Evolutionary conservation across 1,140 invertebrate genomes (phyloP).

Genomic region (Cardiocondyla obscurior): DNA sequence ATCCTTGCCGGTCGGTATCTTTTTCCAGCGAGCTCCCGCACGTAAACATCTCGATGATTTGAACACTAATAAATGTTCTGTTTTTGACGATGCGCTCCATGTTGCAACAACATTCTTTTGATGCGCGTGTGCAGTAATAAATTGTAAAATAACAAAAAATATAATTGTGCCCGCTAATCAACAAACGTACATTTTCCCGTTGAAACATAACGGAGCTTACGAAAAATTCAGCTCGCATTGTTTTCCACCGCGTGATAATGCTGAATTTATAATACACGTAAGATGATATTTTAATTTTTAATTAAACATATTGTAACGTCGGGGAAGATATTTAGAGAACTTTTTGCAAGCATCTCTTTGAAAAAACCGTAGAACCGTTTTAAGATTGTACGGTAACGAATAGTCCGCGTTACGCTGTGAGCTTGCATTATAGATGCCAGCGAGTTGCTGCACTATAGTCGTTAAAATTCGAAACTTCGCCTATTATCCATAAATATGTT

Average conservation of each 20-base stretch:
- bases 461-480: conserved; percentile 47
- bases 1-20: not conserved
- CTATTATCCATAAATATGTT: conserved; percentile 47
- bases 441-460: not conserved
- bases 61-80: conserved; percentile 37
- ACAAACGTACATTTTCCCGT: not conserved
- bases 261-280: not conserved
- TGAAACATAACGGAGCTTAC: not conserved
- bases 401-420: not conserved
- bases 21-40: conserved; percentile 29
- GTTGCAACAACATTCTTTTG: not conserved
- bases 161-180: not conserved
- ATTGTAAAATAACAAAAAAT: conserved; percentile 25
- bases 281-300: not conserved
- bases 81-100: conserved; percentile 1
- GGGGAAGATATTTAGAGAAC: not conserved
- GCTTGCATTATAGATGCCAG: not conserved
- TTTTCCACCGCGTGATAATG: not conserved
- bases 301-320: not conserved
- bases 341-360: not conserved
- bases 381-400: not conserved
- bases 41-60: conserved; percentile 42
- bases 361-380: not conserved
- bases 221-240: not conserved
- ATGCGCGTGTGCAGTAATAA: not conserved